These are phyloP conservation scores for Amorpha juglandis DNA, from an alignment of 2,888 invertebrate genomes.

Conservation along the genomic window DNA sequence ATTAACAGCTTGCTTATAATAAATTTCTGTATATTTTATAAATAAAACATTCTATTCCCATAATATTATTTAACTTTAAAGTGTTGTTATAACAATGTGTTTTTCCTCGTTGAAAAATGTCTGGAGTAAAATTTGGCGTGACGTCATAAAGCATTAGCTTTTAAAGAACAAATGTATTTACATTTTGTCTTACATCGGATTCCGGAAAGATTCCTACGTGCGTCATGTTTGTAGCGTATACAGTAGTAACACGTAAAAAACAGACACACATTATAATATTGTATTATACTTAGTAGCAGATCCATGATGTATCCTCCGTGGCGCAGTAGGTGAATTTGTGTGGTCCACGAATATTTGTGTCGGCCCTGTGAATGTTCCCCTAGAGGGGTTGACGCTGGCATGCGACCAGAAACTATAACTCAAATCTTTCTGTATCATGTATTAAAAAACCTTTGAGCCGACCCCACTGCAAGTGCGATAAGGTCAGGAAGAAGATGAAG, in stretches of 20 bases:
- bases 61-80: conserved; percentile 9
- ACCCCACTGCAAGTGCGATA: too few species aligned
- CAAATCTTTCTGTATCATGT: too few species aligned
- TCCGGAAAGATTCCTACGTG: conserved; percentile 30
- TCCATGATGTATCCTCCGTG: too few species aligned
- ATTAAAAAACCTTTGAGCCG: too few species aligned
- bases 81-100: conserved; percentile 22
- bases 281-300: too few species aligned
- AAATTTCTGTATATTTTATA: neutral
- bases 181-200: conserved; percentile 32
- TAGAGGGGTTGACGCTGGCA: too few species aligned
- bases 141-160: conserved; percentile 34
- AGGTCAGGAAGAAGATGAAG: too few species aligned
- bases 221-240: conserved; percentile 29
- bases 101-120: conserved; percentile 17
- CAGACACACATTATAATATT: neutral
- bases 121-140: conserved; percentile 13
- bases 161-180: conserved; percentile 26
- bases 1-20: neutral
- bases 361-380: too few species aligned
- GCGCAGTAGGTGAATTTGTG: too few species aligned
- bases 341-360: too few species aligned
- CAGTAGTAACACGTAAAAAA: neutral
- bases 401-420: too few species aligned
- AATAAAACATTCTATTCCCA: conserved; percentile 23